Evolutionary conservation across 1,140 invertebrate genomes (phyloP).

Genomic region (Fopius arisanus): DNA sequence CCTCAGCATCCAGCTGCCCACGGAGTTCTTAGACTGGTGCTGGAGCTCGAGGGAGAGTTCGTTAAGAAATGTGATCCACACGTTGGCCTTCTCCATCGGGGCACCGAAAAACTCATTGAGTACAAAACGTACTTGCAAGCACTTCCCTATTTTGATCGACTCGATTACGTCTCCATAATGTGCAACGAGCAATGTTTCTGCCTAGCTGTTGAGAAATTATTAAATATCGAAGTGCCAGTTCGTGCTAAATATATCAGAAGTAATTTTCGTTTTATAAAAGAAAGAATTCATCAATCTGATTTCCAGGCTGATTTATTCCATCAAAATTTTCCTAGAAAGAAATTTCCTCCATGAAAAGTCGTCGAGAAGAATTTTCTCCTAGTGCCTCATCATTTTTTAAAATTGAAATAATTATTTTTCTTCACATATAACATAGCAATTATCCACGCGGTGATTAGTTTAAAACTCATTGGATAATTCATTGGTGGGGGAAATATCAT

Average conservation of each 20-base stretch:
- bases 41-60: constrained; percentile 94
- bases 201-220: constrained; percentile 93
- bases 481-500: neutral
- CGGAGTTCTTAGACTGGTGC: constrained; percentile 91
- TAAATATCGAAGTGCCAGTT: constrained; percentile 93
- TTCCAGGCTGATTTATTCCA: too few species aligned
- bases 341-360: constrained; percentile 69
- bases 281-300: constrained; percentile 99
- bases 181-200: constrained; percentile 98
- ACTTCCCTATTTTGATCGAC: constrained; percentile 95
- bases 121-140: constrained; percentile 98
- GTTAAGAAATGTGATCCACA: constrained; percentile 92
- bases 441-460: too few species aligned
- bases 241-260: constrained; percentile 96
- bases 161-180: constrained; percentile 99
- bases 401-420: too few species aligned
- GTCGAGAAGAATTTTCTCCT: too few species aligned
- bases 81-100: constrained; percentile 94
- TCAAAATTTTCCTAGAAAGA: constrained; percentile 95
- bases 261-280: constrained; percentile 98
- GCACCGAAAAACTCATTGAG: constrained; percentile 98
- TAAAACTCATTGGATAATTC: too few species aligned
- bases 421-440: too few species aligned
- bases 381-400: too few species aligned
- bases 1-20: constrained; percentile 99